These are phyloP conservation scores for Brachionus paranguensis DNA, from an alignment of 1,140 invertebrate genomes.

Conservation along the genomic window DNA sequence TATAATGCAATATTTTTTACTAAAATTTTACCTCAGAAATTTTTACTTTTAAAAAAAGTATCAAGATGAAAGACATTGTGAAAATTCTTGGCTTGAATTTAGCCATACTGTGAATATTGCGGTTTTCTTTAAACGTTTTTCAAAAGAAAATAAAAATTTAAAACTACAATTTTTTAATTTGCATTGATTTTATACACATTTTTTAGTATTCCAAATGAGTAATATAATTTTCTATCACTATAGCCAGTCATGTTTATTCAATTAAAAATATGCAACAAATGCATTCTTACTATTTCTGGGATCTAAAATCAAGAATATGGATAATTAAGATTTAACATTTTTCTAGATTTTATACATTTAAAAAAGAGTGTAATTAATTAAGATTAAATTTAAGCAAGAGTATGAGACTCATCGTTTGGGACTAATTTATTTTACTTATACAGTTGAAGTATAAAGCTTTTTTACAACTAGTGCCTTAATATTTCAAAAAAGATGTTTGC, in stretches of 20 bases:
- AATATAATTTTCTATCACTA: not conserved
- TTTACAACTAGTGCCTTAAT: not conserved
- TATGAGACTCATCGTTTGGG: not conserved
- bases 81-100: not conserved
- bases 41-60: not conserved
- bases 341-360: not conserved
- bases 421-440: not conserved
- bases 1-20: too few relatives aligned
- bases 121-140: not conserved
- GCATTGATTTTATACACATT: not conserved
- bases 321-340: not conserved
- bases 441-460: not conserved
- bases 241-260: not conserved
- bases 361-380: not conserved
- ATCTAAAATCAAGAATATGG: not conserved
- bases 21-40: not conserved
- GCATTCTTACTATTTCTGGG: not conserved
- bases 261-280: not conserved
- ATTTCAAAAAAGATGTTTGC: not conserved
- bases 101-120: not conserved
- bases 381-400: not conserved
- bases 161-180: not conserved
- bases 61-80: not conserved
- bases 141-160: not conserved
- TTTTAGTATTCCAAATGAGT: not conserved